Evolutionary conservation across 2,797 vertebrate genomes (phyloP), one percentile per base, ranked within the genome.

Genomic region (Myotis planiceps): DNA sequence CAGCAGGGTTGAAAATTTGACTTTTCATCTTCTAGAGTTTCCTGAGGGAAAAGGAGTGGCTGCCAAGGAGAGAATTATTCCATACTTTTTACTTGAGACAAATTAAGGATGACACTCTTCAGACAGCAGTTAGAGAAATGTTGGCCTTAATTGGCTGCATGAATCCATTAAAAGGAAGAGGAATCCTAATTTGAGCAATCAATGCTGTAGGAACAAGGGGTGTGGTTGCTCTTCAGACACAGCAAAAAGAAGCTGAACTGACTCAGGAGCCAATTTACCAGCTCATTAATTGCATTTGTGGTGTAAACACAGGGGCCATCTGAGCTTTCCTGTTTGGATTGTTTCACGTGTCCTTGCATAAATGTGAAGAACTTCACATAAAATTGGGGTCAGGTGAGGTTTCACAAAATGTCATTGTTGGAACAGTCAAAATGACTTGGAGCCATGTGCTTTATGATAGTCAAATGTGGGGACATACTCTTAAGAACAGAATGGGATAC

Each of bases 361-460:
- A 99, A 94, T 99, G 99, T 95, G 99, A 99, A 89, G 99, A 99
- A 74, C 97, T 99, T 18, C 99, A 99, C 98, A 98, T 97, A 95
- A 99, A 99, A 96, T 96, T 99, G 97, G 99, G 99, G 96, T 99
- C 99, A 5, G 99, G 99, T 76, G 98, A 99, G 80, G 99, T 99
- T 98, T 99, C 99, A 97, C 99, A 99, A 98, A 99, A 99, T 39
- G 99, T 99, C 92, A 99, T 99, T 87, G 98, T 99, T 65, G 99
- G 99, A 95, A 99, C 99, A 0, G 98, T 99, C 95, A 99, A 99
- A 98, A 99, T 99, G 99, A 99, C 99, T 91, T 99, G 99, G 99
- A 99, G 96, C 97, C 99, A 99, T 0, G 99, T 99, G 79, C 99
- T 99, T 98, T 99, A 99, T 92, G 99, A 99, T 98, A 99, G 99